phyloP scores from a whole-genome alignment of 1,140 invertebrate genomes.

The Antheraea mylitta region DNA sequence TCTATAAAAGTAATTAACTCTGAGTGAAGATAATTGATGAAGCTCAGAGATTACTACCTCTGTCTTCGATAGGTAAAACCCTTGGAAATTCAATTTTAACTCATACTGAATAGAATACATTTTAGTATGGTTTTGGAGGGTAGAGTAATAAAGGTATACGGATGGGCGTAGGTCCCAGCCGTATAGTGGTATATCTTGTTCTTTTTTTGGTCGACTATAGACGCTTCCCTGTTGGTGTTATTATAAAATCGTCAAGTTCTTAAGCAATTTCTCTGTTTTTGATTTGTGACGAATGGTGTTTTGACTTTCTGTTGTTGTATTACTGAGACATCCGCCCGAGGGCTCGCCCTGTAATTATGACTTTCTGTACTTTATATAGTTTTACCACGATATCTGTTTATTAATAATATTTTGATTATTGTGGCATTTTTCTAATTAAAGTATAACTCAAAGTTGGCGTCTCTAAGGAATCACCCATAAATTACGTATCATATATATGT shows the following conservation, averaged over 20 bases:
- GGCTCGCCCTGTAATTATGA: background rate
- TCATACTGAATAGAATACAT: slow-evolving; percentile 18
- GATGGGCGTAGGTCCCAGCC: slow-evolving; percentile 44
- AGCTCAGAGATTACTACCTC: slow-evolving; percentile 69
- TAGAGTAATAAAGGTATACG: slow-evolving; percentile 47
- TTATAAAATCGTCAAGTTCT: slow-evolving; percentile 71
- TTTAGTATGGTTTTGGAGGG: slow-evolving; percentile 18
- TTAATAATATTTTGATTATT: too few species aligned
- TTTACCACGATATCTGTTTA: background rate
- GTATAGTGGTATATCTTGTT: slow-evolving; percentile 47
- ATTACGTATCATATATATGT: too few species aligned
- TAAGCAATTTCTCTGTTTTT: slow-evolving; percentile 47
- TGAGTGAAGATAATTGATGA: slow-evolving; percentile 75
- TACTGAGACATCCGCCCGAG: background rate
- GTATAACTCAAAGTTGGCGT: too few species aligned
- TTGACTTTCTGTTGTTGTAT: slow-evolving; percentile 33
- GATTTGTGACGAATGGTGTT: slow-evolving; percentile 60
- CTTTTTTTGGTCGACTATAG: slow-evolving; percentile 30
- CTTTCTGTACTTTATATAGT: background rate
- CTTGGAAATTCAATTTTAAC: slow-evolving; percentile 33
- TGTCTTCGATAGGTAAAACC: slow-evolving; percentile 27
- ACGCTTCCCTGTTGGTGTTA: slow-evolving; percentile 55
- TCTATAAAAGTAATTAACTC: slow-evolving; percentile 77
- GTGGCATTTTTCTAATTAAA: too few species aligned
- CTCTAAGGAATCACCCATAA: too few species aligned